Evolutionary conservation across 2,113 vertebrate species (phyloP), one percentile per base, ranked within the genome.

Genomic region (Brachirus orientalis): DNA sequence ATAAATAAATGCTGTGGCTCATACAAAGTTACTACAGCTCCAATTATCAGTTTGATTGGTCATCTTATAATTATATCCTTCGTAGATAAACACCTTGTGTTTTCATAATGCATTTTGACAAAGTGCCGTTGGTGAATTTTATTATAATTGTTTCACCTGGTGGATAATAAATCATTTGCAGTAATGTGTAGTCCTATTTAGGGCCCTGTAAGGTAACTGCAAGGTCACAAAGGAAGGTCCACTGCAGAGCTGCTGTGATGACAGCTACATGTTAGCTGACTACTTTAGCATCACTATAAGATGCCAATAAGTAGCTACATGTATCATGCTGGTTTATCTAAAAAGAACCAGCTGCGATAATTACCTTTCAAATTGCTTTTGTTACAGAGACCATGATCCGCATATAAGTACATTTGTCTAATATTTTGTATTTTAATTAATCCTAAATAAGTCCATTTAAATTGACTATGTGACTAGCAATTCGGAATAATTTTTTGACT

Each of bases 401-500:
- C 6, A 1, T 57, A 65, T 35, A n/a, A 58, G 28, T 1, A 28
- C 10, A 62, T 17, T 58, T 48, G 53, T 28, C 35, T 14, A 16
- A 18, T 17, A 3, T 28, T 48, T 36, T 22, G 3, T 37, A 52
- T 12, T 46, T 38, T 40, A 71, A 61, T 47, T 38, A 59, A 68
- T 38, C 8, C 14, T 0, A 1, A 22, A 41, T 3, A 62, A 38
- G 33, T 13, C 7, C 41, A 7, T 10, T 45, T 54, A 10, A 8
- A 14, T 48, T 17, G 13, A 50, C 10, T 41, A 10, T 1, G 56
- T 46, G 10, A 14, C 17, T 4, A 0, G 17, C 0, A 17, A 48
- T 14, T n/a, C 18, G 2, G 5, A 28, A 28, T 28, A 4, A 28
- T 4, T 28, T 28, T 28, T 28, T 28, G 28, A 28, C 28, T 28